Conservation (phyloP, 2,113 vertebrate species). For the Indicator indicator region DNA sequence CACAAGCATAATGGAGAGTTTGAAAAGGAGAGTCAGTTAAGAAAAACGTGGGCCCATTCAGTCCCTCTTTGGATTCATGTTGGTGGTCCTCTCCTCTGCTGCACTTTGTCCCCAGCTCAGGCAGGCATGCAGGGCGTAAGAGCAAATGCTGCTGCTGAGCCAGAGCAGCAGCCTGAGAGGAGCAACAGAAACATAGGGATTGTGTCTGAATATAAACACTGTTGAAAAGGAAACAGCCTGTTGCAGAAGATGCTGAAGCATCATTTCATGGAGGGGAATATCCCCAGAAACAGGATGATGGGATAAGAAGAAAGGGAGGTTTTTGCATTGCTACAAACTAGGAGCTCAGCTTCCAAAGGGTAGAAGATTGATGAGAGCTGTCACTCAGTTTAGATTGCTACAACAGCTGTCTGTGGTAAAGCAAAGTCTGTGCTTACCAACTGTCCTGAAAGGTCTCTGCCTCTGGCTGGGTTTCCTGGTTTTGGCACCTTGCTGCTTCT, state of each 20-base stretch:
- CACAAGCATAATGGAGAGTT: neutral
- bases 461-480: neutral
- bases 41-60: neutral
- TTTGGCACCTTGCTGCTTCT: neutral
- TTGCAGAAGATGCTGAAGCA: neutral
- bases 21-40: constrained; percentile 1
- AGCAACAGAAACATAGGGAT: neutral
- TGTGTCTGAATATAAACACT: neutral
- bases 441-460: neutral
- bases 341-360: neutral
- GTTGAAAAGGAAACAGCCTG: neutral
- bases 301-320: neutral
- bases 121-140: neutral
- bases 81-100: neutral
- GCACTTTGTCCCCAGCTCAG: neutral
- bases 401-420: neutral
- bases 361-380: neutral
- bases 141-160: neutral
- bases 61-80: neutral
- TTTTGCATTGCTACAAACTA: neutral
- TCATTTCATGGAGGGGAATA: neutral
- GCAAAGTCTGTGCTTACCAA: neutral
- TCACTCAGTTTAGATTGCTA: neutral
- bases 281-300: neutral
- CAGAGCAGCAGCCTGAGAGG: neutral